Conservation (phyloP, 1,140 invertebrate species). For the Bacillus rossius region DNA sequence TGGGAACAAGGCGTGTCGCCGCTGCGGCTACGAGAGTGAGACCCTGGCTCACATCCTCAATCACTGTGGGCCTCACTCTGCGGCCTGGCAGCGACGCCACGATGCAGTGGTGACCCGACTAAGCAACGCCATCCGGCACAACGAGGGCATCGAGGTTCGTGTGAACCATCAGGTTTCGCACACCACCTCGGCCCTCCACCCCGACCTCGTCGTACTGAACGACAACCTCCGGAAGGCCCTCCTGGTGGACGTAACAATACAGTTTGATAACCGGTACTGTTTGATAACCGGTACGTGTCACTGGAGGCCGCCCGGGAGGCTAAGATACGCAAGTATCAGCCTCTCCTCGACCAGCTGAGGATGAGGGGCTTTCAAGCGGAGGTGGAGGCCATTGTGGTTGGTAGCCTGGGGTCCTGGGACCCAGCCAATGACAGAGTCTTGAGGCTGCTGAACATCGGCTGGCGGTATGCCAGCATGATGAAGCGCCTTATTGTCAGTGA, state of each 20-base stretch:
- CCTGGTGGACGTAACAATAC: slow-evolving; percentile 36
- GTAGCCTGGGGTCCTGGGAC: slow-evolving; percentile 28
- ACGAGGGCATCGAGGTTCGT: background rate
- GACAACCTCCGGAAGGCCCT: slow-evolving; percentile 16
- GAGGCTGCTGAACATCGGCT: slow-evolving; percentile 1
- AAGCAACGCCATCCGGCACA: background rate
- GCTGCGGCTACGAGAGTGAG: slow-evolving; percentile 24
- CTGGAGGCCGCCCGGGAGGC: slow-evolving; percentile 15
- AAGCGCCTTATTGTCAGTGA: slow-evolving; percentile 23
- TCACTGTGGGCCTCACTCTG: slow-evolving; percentile 27
- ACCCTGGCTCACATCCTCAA: slow-evolving; percentile 33
- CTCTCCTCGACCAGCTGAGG: slow-evolving; percentile 16
- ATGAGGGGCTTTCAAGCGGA: slow-evolving; percentile 12
- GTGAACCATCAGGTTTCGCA: background rate
- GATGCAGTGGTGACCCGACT: slow-evolving; percentile 17
- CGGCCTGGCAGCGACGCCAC: slow-evolving; percentile 10
- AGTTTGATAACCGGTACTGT: slow-evolving; percentile 39
- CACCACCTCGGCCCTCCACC: background rate
- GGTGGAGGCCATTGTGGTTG: slow-evolving; percentile 28
- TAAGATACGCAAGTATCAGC: slow-evolving; percentile 23
- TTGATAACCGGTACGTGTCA: slow-evolving; percentile 32
- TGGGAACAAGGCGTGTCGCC: slow-evolving; percentile 22
- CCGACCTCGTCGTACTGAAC: slow-evolving; percentile 32
- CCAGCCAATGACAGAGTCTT: slow-evolving; percentile 24
- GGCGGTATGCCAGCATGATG: slow-evolving; percentile 22